Evolutionary conservation across 2,888 invertebrate genomes (phyloP).

Genomic region (Melanophora roralis): DNA sequence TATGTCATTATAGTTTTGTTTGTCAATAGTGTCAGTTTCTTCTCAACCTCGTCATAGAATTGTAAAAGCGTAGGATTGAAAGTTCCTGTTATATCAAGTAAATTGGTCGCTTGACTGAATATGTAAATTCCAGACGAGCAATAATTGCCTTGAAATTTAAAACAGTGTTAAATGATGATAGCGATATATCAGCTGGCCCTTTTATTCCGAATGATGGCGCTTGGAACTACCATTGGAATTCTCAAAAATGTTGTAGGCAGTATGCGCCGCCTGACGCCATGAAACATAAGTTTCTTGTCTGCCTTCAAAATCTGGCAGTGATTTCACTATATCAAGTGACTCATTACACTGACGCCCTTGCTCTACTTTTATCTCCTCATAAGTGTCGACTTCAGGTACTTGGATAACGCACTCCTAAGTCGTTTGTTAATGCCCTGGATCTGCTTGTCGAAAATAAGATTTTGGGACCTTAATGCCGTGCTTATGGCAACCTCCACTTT

Average conservation of each 20-base stretch:
- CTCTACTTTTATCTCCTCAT: not conserved
- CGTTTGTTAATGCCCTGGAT: too few species aligned
- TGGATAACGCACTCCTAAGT: not conserved
- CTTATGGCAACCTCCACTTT: too few species aligned
- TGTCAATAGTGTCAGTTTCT: conserved; percentile 20
- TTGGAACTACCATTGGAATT: conserved; percentile 5
- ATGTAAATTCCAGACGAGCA: conserved; percentile 45
- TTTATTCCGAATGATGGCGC: conserved; percentile 8
- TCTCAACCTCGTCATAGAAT: conserved; percentile 38
- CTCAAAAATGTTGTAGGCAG: not conserved
- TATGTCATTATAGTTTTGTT: conserved; percentile 38
- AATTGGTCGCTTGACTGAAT: conserved; percentile 40
- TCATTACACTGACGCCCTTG: not conserved
- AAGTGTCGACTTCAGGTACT: not conserved
- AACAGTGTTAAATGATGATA: conserved; percentile 58
- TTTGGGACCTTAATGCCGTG: too few species aligned
- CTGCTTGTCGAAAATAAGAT: too few species aligned
- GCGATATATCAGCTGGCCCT: conserved; percentile 39
- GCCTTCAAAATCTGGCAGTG: conserved; percentile 22
- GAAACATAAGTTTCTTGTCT: conserved; percentile 22
- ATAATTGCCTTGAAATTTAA: conserved; percentile 50
- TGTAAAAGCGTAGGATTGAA: conserved; percentile 20
- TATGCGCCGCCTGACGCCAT: not conserved
- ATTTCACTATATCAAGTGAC: not conserved
- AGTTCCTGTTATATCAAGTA: conserved; percentile 25